phyloP scores from a whole-genome alignment of 1,140 invertebrate genomes.

The Nephotettix cincticeps region DNA sequence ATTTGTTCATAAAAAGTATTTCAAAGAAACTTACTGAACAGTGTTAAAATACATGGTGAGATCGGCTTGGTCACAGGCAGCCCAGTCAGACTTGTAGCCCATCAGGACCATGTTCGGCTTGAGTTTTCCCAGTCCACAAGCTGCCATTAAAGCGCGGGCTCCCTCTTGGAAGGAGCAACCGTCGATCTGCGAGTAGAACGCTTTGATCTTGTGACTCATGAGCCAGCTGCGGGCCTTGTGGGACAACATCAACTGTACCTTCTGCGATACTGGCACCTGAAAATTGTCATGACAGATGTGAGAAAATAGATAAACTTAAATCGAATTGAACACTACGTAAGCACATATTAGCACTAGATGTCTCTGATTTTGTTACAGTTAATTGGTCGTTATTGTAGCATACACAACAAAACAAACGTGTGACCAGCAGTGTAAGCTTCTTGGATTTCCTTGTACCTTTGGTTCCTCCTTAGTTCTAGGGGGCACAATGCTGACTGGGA shows the following conservation, averaged over 20 bases:
- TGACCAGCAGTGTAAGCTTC: neutral
- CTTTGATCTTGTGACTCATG: conserved; percentile 76
- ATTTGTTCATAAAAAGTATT: no score
- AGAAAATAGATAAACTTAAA: no score
- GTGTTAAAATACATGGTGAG: conserved; percentile 82
- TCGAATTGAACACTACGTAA: no score
- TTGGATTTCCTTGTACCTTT: no score
- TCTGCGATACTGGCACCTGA: conserved; percentile 56
- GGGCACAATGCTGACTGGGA: no score
- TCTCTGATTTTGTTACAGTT: no score
- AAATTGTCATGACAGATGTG: neutral
- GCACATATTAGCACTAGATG: no score
- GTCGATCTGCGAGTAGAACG: conserved; percentile 86
- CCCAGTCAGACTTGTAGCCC: conserved; percentile 93
- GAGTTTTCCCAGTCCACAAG: conserved; percentile 84
- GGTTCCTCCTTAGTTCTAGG: no score
- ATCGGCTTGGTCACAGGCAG: conserved; percentile 57
- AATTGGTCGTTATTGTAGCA: no score
- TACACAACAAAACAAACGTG: neutral
- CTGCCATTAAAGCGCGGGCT: conserved; percentile 71
- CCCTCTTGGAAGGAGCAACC: conserved; percentile 74
- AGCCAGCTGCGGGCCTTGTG: conserved; percentile 79
- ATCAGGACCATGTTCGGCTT: conserved; percentile 86
- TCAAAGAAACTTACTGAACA: conserved; percentile 76
- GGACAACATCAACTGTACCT: conserved; percentile 53